Conservation (phyloP, 2,797 vertebrate species). For the Myoxocephalus aenaeus region DNA sequence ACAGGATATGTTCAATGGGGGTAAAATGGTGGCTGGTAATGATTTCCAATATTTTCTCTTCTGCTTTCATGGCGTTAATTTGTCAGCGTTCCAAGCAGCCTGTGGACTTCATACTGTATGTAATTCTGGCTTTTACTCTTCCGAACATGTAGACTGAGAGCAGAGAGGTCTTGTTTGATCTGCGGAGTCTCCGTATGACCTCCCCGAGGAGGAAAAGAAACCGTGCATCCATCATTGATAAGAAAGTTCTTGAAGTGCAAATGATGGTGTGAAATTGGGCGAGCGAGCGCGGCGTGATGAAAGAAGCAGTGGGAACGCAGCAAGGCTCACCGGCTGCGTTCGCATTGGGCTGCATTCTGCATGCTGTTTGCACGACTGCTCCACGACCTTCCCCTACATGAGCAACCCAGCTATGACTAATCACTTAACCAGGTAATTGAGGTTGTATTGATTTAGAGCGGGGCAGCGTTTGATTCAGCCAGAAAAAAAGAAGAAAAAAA, state of each 20-base stretch:
- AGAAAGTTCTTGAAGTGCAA: conserved; percentile 46
- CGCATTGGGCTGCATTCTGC: too few relatives aligned
- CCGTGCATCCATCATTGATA: conserved; percentile 11
- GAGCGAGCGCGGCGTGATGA: conserved; percentile 29
- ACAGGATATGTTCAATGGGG: neutral
- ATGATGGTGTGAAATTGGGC: neutral
- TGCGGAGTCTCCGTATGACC: neutral
- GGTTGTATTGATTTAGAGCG: neutral
- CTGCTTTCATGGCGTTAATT: neutral
- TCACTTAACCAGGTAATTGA: conserved; percentile 1
- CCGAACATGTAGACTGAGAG: neutral
- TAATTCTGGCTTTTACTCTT: neutral
- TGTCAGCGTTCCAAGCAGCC: neutral
- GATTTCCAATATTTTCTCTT: conserved; percentile 31
- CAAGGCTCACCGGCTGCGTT: neutral
- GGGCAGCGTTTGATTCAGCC: neutral
- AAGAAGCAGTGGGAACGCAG: conserved; percentile 17
- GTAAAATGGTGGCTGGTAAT: conserved; percentile 2
- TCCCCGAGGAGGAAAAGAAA: neutral
- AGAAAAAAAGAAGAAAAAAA: neutral
- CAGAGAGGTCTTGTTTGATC: conserved; percentile 16
- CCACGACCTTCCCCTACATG: neutral
- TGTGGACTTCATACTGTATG: neutral
- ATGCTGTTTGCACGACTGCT: too few relatives aligned
- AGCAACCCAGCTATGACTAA: conserved; percentile 32